Evolutionary conservation across 1,140 invertebrate genomes (phyloP).

Genomic region (Yoshiicerus persimilis): DNA sequence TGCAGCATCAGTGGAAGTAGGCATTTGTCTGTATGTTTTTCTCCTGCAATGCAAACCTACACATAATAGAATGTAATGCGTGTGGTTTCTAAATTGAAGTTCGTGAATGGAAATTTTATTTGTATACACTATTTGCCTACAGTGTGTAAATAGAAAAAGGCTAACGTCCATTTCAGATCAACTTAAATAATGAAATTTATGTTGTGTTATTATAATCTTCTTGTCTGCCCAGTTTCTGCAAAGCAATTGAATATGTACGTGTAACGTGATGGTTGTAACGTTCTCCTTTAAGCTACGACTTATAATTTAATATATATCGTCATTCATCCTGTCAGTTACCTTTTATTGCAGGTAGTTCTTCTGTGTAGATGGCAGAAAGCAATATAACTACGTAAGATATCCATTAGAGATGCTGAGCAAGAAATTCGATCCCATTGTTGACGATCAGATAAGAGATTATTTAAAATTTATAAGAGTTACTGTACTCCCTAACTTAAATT

Average conservation of each 20-base stretch:
- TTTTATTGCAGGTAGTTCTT: neutral
- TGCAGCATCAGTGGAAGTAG: neutral
- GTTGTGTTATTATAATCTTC: neutral
- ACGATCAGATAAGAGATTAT: neutral
- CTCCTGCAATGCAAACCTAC: neutral
- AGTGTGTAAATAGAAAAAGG: neutral
- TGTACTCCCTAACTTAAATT: neutral
- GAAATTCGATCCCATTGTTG: neutral
- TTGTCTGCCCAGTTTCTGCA: neutral
- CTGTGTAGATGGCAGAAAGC: neutral
- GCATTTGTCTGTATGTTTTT: neutral
- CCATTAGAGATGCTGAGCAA: neutral
- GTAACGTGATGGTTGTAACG: too few species aligned
- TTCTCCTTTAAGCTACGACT: neutral
- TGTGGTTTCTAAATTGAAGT: slow-evolving; percentile 5
- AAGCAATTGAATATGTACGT: neutral
- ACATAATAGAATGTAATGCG: neutral
- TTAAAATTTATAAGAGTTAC: neutral
- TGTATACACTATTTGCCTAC: neutral
- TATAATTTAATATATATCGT: neutral
- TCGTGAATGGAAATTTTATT: neutral
- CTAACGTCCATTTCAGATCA: neutral
- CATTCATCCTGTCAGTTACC: neutral
- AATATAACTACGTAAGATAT: neutral
- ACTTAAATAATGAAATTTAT: neutral